phyloP scores from a whole-genome alignment of 2,888 invertebrate genomes.

The Neoitamus cyanurus region DNA sequence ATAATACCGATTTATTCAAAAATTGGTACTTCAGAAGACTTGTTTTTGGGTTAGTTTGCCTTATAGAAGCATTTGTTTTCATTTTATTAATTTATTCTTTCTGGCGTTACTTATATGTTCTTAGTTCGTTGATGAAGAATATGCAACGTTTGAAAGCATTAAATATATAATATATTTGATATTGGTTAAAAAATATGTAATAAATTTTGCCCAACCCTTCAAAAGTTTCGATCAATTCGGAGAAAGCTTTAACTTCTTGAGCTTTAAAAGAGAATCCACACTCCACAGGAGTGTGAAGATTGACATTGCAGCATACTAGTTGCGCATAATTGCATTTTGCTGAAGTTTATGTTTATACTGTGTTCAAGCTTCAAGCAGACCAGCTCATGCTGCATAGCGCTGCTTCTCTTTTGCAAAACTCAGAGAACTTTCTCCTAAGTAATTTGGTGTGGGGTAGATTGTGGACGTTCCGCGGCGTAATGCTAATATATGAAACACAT shows the following conservation, averaged over 20 bases:
- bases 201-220: background rate
- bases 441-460: background rate
- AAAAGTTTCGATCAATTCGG: background rate
- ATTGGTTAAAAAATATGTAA: too few species aligned
- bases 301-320: constrained; percentile 51
- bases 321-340: constrained; percentile 51
- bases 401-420: background rate
- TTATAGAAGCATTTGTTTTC: too few species aligned
- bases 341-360: background rate
- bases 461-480: background rate
- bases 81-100: too few species aligned
- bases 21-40: too few species aligned
- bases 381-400: too few species aligned
- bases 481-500: background rate
- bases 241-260: background rate
- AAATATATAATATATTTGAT: too few species aligned
- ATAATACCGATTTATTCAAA: too few species aligned
- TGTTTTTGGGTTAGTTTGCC: too few species aligned
- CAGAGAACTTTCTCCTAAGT: background rate
- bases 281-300: background rate
- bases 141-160: too few species aligned
- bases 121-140: too few species aligned
- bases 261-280: background rate
- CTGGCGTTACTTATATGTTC: too few species aligned
- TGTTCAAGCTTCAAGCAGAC: too few species aligned